phyloP scores from a whole-genome alignment of 2,113 vertebrate species.

The Trachemys scripta region DNA sequence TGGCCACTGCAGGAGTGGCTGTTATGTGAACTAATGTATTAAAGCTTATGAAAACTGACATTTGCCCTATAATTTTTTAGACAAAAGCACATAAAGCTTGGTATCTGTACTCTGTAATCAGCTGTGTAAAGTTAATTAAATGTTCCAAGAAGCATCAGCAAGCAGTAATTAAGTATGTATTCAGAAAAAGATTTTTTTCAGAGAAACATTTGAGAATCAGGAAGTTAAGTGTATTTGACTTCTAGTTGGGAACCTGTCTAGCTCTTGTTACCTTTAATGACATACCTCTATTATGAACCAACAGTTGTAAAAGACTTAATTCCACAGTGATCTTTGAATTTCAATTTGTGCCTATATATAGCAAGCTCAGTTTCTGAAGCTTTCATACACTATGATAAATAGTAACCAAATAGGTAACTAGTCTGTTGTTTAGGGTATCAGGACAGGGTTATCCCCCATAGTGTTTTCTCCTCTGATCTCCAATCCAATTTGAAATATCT shows the following conservation, averaged over 20 bases:
- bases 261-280: background rate
- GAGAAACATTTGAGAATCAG: background rate
- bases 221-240: background rate
- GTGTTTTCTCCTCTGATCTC: background rate
- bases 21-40: background rate
- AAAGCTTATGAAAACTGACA: background rate
- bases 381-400: background rate
- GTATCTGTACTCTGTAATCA: background rate
- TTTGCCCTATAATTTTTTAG: background rate
- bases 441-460: background rate
- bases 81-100: background rate
- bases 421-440: background rate
- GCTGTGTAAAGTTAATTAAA: background rate
- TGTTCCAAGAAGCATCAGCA: background rate
- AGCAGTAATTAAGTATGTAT: background rate
- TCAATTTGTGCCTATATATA: background rate
- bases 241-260: background rate
- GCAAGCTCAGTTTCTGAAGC: background rate
- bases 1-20: background rate
- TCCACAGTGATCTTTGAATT: background rate
- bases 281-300: background rate
- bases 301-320: background rate
- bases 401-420: background rate
- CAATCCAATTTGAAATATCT: background rate
- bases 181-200: background rate